Evolutionary conservation across 1,140 invertebrate species (phyloP).

Genomic region (Theocolax elegans): DNA sequence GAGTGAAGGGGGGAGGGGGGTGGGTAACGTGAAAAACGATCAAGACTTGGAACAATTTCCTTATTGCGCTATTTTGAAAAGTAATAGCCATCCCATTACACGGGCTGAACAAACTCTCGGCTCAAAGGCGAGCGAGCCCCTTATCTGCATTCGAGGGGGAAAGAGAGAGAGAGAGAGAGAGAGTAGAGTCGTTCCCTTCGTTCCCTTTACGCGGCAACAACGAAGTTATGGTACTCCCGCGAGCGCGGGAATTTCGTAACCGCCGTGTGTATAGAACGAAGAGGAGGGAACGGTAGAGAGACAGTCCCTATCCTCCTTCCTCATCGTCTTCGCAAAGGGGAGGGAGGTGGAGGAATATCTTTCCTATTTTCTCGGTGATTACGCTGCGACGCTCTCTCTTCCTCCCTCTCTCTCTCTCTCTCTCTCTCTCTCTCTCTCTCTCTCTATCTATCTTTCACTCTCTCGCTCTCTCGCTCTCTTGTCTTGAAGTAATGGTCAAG

Average conservation of each 20-base stretch:
- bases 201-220: slow-evolving; percentile 32
- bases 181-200: slow-evolving; percentile 39
- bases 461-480: slow-evolving; percentile 15
- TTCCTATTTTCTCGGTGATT: slow-evolving; percentile 43
- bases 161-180: slow-evolving; percentile 17
- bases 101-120: slow-evolving; percentile 39
- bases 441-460: slow-evolving; percentile 32
- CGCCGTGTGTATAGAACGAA: background rate
- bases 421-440: slow-evolving; percentile 24
- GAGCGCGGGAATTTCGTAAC: slow-evolving; percentile 37
- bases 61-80: slow-evolving; percentile 41
- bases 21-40: slow-evolving; percentile 29
- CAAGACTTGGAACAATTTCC: slow-evolving; percentile 36
- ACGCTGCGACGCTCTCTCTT: slow-evolving; percentile 33
- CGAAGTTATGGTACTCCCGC: slow-evolving; percentile 38
- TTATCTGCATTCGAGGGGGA: slow-evolving; percentile 46
- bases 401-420: slow-evolving; percentile 26
- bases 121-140: slow-evolving; percentile 29
- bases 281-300: background rate
- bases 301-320: slow-evolving; percentile 32
- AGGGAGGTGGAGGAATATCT: slow-evolving; percentile 33
- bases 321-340: slow-evolving; percentile 26
- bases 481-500: slow-evolving; percentile 36
- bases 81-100: slow-evolving; percentile 39
- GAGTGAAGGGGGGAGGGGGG: background rate